Evolutionary conservation across 2,888 invertebrate species (phyloP).

Genomic region (Eupsilia transversa): DNA sequence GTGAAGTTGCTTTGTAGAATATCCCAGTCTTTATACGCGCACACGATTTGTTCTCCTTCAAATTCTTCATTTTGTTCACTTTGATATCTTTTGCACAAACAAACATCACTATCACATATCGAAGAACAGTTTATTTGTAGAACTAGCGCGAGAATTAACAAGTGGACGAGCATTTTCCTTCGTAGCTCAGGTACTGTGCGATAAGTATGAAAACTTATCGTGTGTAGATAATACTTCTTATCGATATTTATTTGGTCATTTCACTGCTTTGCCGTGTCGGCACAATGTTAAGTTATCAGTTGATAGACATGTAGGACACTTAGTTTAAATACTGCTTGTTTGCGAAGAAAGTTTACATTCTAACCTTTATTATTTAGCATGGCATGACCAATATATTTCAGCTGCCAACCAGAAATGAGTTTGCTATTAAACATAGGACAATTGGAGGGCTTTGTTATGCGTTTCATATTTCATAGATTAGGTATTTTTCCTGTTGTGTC

Average conservation of each 20-base stretch:
- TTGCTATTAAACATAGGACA: background rate
- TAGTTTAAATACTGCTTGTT: slow-evolving; percentile 8
- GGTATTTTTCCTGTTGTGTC: slow-evolving; percentile 16
- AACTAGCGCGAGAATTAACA: slow-evolving; percentile 67
- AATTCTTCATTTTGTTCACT: slow-evolving; percentile 73
- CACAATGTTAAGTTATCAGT: slow-evolving; percentile 51
- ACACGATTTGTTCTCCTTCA: slow-evolving; percentile 78
- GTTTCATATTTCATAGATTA: slow-evolving; percentile 46
- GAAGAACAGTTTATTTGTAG: slow-evolving; percentile 70
- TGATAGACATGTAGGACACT: slow-evolving; percentile 43
- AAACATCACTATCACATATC: slow-evolving; percentile 77
- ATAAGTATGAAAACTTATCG: slow-evolving; percentile 76
- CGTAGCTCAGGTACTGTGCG: slow-evolving; percentile 58
- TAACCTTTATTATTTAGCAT: background rate
- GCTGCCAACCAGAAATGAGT: slow-evolving; percentile 18
- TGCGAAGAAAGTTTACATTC: slow-evolving; percentile 10
- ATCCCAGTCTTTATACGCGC: slow-evolving; percentile 72
- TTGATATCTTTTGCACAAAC: slow-evolving; percentile 73
- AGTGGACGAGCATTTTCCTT: slow-evolving; percentile 69
- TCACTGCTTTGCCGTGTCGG: slow-evolving; percentile 69
- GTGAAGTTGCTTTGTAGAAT: slow-evolving; percentile 70
- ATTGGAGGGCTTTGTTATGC: slow-evolving; percentile 1
- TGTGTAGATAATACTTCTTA: slow-evolving; percentile 65
- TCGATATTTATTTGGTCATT: slow-evolving; percentile 82
- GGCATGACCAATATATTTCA: slow-evolving; percentile 16